phyloP scores from a whole-genome alignment of 1,140 invertebrate species.

The Drosophila kurseongensis region DNA sequence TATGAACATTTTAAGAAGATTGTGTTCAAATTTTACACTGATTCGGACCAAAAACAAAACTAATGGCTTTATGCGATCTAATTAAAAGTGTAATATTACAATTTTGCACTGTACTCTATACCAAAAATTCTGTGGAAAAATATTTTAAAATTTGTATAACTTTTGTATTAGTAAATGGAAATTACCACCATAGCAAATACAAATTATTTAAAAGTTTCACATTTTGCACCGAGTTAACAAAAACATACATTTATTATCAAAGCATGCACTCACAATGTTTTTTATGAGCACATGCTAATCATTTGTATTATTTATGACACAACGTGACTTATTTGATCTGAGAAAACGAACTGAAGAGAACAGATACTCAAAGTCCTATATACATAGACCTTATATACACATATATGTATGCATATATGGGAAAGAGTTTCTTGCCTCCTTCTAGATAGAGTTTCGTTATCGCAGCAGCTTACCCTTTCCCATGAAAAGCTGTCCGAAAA shows the following conservation, averaged over 20 bases:
- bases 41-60: too few relatives aligned
- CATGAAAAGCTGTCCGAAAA: slow-evolving; percentile 24
- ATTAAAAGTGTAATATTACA: too few relatives aligned
- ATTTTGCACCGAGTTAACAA: too few relatives aligned
- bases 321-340: slow-evolving; percentile 61
- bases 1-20: too few relatives aligned
- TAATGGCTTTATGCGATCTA: too few relatives aligned
- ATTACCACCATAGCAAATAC: too few relatives aligned
- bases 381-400: not conserved
- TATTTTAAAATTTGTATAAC: too few relatives aligned
- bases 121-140: too few relatives aligned
- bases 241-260: slow-evolving; percentile 9
- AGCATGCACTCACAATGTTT: slow-evolving; percentile 6
- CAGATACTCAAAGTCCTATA: slow-evolving; percentile 4
- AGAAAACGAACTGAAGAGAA: slow-evolving; percentile 13
- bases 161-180: too few relatives aligned
- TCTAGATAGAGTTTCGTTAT: slow-evolving; percentile 17
- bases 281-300: slow-evolving; percentile 61
- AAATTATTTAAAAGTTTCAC: too few relatives aligned
- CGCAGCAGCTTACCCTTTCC: slow-evolving; percentile 5
- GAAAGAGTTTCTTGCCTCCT: not conserved
- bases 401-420: slow-evolving; percentile 5
- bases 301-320: slow-evolving; percentile 59
- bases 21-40: too few relatives aligned
- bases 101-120: too few relatives aligned